A percentile compares a stretch with the other conserved stretches of the same genome.
Evolutionary conservation across 2,888 invertebrate genomes (phyloP).

Genomic region (Perithous albicinctus): DNA sequence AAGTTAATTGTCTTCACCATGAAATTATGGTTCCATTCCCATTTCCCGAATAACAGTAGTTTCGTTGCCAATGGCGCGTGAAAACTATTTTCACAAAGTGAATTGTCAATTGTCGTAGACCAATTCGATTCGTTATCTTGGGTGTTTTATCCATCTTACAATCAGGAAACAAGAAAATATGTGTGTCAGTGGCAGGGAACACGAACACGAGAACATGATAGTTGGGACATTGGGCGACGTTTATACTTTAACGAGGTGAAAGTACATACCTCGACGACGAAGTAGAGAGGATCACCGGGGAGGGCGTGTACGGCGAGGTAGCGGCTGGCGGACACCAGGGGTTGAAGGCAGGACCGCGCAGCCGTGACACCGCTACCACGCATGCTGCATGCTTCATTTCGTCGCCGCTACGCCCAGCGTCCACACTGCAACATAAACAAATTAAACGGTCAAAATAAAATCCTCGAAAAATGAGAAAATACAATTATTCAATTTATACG

Average conservation of each 20-base stretch:
- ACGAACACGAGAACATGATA: not conserved
- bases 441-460: not conserved
- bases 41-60: no score
- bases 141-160: not conserved
- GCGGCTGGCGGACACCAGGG: slow-evolving; percentile 85
- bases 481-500: no score
- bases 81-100: not conserved
- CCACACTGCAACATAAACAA: slow-evolving; percentile 78
- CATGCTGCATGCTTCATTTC: slow-evolving; percentile 85
- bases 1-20: no score
- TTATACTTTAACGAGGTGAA: not conserved
- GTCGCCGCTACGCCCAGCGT: slow-evolving; percentile 84
- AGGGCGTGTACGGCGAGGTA: slow-evolving; percentile 84
- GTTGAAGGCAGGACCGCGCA: slow-evolving; percentile 85
- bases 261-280: slow-evolving; percentile 84
- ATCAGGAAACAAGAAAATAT: not conserved
- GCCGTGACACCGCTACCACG: slow-evolving; percentile 85
- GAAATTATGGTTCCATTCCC: no score
- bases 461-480: not conserved
- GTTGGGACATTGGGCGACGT: not conserved
- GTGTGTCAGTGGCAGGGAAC: not conserved
- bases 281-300: slow-evolving; percentile 86
- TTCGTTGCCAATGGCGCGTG: not conserved
- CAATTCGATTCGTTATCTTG: not conserved
- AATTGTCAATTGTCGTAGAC: not conserved